Conservation (phyloP, 2,888 invertebrate genomes). For the Celastrina argiolus region DNA sequence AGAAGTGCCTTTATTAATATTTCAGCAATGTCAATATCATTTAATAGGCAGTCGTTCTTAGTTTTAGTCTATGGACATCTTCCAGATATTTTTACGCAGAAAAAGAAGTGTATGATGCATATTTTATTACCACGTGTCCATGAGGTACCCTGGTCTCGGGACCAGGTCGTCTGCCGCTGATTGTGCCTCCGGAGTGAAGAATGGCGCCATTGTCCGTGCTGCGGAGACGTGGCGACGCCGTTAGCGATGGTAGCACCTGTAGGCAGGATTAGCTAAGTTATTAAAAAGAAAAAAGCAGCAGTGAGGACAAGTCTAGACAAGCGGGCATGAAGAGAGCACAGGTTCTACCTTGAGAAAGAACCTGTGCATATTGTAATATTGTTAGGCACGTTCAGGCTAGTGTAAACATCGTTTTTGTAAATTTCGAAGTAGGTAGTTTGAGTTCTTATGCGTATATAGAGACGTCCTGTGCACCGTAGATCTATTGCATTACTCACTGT, state of each 20-base stretch:
- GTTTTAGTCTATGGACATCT: not conserved
- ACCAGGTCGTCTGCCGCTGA: conserved; percentile 82
- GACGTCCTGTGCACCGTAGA: not conserved
- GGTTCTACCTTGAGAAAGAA: too few species aligned
- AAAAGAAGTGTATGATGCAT: not conserved
- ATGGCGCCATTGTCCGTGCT: conserved; percentile 90
- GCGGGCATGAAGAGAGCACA: too few species aligned
- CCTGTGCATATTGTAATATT: too few species aligned
- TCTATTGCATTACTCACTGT: not conserved
- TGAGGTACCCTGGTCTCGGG: conserved; percentile 51
- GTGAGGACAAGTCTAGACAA: too few species aligned
- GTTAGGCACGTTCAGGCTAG: too few species aligned
- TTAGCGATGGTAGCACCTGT: conserved; percentile 84
- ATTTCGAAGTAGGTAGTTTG: too few species aligned
- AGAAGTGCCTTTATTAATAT: not conserved
- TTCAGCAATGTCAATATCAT: not conserved
- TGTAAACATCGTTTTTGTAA: too few species aligned
- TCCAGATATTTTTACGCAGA: not conserved
- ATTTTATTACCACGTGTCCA: conserved; percentile 53
- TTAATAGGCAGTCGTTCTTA: not conserved
- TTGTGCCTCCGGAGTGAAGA: conserved; percentile 88
- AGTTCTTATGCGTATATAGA: too few species aligned
- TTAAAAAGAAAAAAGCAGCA: not conserved
- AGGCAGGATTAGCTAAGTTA: not conserved
- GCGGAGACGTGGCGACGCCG: conserved; percentile 82